Base-by-base conservation (phyloP, 2,888 invertebrate species). In the Parnassius smintheus region DNA sequence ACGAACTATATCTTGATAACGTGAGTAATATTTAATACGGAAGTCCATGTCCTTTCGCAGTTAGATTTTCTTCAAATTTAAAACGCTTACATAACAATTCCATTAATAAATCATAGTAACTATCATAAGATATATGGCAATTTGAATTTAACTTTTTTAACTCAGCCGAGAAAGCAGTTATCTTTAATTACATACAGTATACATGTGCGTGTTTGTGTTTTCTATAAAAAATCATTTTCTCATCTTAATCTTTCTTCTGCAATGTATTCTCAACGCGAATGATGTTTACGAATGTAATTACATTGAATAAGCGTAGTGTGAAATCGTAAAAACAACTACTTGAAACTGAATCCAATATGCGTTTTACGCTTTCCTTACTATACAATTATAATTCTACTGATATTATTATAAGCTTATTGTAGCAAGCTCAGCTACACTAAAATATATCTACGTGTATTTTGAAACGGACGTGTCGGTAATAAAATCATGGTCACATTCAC, bases 401-500 rank as follows among this genome's bases (percentile, higher is more conserved):
- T 11, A 44, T 44, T 10, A 11, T 11, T 2, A 9, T 44, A 11
- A 44, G 44, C 9, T 11, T 44, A 44, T 2, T 49, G 9, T 49
- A 49, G 13, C 12, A 51, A 12, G 50, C 45, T 54, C 53, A 44
- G 25, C 48, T 59, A 45, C 51, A 64, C 7, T 49, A 56, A 56
- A 46, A 53, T 56, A 59, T 62, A 53, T 56, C 9, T 44, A 44
- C 44, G 44, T 9, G 49, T 50, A 59, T 59, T 62, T 68, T 68
- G 64, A 67, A 69, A 68, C 60, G 69, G 62, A 55, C 59, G 51
- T 63, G 25, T 46, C 8, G 46, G 53, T 63, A 64, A 65, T 35
- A 64, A 65, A 68, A 72, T 77, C 77, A 81, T 65, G 78, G 78
- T 51, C 77, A 76, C 78, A 73, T 76, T 82, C 76, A 82, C 80